phyloP scores from a whole-genome alignment of 2,113 vertebrate genomes.

The Hystrix brachyura region DNA sequence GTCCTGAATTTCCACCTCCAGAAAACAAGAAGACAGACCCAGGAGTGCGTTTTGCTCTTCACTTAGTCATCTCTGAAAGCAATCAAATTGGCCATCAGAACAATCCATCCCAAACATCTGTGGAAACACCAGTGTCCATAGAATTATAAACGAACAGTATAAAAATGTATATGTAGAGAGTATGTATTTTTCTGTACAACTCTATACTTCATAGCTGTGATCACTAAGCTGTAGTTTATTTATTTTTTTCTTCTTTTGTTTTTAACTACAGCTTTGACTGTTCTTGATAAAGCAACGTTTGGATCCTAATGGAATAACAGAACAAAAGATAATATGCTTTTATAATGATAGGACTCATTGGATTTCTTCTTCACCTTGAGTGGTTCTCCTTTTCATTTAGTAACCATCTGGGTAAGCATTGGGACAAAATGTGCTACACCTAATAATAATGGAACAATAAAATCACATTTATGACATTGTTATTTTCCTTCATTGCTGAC shows the following conservation, averaged over 20 bases:
- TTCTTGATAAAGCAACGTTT: slow-evolving; percentile 35
- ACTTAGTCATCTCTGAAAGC: neutral
- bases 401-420: slow-evolving; percentile 33
- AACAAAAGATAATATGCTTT: slow-evolving; percentile 21
- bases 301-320: neutral
- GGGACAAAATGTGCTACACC: neutral
- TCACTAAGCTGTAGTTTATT: neutral
- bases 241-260: neutral
- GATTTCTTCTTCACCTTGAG: slow-evolving; percentile 51
- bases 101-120: neutral
- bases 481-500: slow-evolving; percentile 58
- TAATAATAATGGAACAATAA: slow-evolving; percentile 56
- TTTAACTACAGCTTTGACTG: neutral
- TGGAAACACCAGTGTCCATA: neutral
- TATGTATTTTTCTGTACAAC: neutral
- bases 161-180: neutral
- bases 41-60: neutral
- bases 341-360: slow-evolving; percentile 48
- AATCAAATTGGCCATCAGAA: neutral
- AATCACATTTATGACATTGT: slow-evolving; percentile 35
- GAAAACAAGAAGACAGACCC: neutral
- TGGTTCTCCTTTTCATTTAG: slow-evolving; percentile 61
- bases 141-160: neutral
- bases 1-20: neutral
- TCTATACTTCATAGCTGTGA: neutral